phyloP scores from a whole-genome alignment of 2,797 vertebrate species.

The Apogon hyalosoma region DNA sequence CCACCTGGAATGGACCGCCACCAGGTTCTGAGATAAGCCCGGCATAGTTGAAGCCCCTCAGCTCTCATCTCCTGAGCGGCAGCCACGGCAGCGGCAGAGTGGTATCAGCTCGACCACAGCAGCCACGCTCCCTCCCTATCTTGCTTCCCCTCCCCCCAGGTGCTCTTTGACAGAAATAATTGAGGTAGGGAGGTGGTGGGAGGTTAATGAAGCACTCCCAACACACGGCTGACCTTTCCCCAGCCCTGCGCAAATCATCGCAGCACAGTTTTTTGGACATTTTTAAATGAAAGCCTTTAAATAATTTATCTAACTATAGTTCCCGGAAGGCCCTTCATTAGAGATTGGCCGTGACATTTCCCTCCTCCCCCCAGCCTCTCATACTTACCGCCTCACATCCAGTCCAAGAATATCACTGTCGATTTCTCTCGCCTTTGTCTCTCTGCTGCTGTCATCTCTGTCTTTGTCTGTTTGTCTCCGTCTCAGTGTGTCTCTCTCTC shows the following conservation, averaged over 20 bases:
- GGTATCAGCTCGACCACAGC: conserved; percentile 73
- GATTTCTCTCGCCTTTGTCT: conserved; percentile 70
- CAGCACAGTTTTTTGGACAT: conserved; percentile 83
- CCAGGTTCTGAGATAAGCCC: conserved; percentile 74
- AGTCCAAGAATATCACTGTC: conserved; percentile 82
- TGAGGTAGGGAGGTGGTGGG: conserved; percentile 80
- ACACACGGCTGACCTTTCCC: conserved; percentile 85
- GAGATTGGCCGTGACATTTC: conserved; percentile 83
- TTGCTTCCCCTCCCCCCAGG: conserved; percentile 45
- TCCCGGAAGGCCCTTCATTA: conserved; percentile 86
- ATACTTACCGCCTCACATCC: conserved; percentile 72
- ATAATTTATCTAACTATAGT: conserved; percentile 88
- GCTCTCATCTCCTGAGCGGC: conserved; percentile 58
- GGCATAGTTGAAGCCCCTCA: conserved; percentile 56
- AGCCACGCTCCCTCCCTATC: conserved; percentile 50
- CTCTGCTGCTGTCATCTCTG: conserved; percentile 59
- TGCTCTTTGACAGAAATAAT: conserved; percentile 84
- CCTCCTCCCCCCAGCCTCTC: conserved; percentile 65
- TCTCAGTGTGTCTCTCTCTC: conserved; percentile 16
- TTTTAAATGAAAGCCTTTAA: conserved; percentile 89
- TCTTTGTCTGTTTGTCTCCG: conserved; percentile 37
- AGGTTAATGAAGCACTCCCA: conserved; percentile 89
- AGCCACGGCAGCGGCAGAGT: conserved; percentile 43
- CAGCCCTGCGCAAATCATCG: conserved; percentile 80
- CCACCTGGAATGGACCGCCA: conserved; percentile 71